phyloP scores from a whole-genome alignment of 2,113 vertebrate genomes.

The Grammomys dolichurus region DNA sequence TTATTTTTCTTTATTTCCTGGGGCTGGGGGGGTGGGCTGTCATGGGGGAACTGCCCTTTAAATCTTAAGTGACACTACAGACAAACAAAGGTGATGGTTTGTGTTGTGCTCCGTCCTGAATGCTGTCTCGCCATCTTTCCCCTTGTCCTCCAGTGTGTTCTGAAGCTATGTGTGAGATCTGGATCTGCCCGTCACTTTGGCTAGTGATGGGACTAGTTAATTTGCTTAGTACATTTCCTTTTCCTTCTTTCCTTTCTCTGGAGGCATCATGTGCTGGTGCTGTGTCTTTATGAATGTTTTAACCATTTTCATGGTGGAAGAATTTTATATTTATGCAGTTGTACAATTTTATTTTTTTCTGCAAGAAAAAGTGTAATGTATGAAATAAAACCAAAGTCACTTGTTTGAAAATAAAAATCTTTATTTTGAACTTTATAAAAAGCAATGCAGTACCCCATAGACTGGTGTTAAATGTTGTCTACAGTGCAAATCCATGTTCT shows the following conservation, averaged over 20 bases:
- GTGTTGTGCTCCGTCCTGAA: slow-evolving; percentile 85
- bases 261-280: slow-evolving; percentile 96
- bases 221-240: slow-evolving; percentile 89
- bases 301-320: slow-evolving; percentile 99
- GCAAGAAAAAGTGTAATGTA: slow-evolving; percentile 97
- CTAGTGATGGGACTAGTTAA: slow-evolving; percentile 85
- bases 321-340: slow-evolving; percentile 99
- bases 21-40: slow-evolving; percentile 83
- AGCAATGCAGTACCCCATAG: slow-evolving; percentile 96
- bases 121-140: slow-evolving; percentile 87
- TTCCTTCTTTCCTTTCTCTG: slow-evolving; percentile 91
- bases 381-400: slow-evolving; percentile 99
- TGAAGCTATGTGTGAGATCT: slow-evolving; percentile 88
- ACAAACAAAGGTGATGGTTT: slow-evolving; percentile 82
- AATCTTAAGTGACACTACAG: slow-evolving; percentile 80
- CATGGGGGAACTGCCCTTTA: slow-evolving; percentile 84
- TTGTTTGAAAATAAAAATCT: slow-evolving; percentile 94
- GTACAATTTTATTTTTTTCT: slow-evolving; percentile 99
- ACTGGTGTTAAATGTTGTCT: slow-evolving; percentile 95
- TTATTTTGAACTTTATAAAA: slow-evolving; percentile 95
- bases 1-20: slow-evolving; percentile 16
- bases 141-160: slow-evolving; percentile 80
- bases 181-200: slow-evolving; percentile 87
- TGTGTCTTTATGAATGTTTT: slow-evolving; percentile 99
- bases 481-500: slow-evolving; percentile 95